phyloP scores from a whole-genome alignment of 2,797 vertebrate species.

The Esox lucius region DNA sequence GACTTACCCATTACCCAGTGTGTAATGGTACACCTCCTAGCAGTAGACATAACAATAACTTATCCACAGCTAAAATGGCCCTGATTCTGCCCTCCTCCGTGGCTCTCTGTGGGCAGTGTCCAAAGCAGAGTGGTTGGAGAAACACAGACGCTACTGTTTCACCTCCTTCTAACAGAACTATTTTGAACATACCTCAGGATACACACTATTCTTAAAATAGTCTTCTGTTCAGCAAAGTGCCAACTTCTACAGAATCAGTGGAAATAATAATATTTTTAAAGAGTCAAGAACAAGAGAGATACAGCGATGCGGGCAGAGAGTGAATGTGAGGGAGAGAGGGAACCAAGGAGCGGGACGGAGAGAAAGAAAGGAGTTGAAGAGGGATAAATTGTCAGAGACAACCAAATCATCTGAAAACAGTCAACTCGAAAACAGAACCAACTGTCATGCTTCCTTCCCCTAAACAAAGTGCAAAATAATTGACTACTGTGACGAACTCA shows the following conservation, averaged over 20 bases:
- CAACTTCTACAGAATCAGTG: constrained; percentile 27
- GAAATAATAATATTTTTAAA: constrained; percentile 34
- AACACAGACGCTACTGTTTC: constrained; percentile 57
- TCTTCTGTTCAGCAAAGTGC: constrained; percentile 19
- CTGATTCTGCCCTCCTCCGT: constrained; percentile 43
- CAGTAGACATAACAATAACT: constrained; percentile 76
- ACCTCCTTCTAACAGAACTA: constrained; percentile 4
- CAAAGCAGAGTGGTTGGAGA: constrained; percentile 38
- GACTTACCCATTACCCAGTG: constrained; percentile 39
- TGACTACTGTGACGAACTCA: too few relatives aligned
- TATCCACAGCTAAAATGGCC: constrained; percentile 57
- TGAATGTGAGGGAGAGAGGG: neutral
- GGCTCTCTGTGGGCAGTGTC: constrained; percentile 40
- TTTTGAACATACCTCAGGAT: constrained; percentile 16
- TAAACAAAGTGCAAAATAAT: too few relatives aligned
- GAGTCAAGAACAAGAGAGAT: neutral
- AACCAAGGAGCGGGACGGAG: neutral
- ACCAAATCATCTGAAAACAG: neutral
- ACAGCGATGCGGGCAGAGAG: too few relatives aligned
- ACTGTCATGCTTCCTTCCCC: too few relatives aligned
- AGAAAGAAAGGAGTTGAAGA: neutral
- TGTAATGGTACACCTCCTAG: constrained; percentile 65
- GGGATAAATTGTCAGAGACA: neutral
- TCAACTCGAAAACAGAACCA: too few relatives aligned
- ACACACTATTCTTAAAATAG: constrained; percentile 28